phyloP scores from a whole-genome alignment of 2,113 vertebrate species.

The Cyphomyrus discorhynchus region DNA sequence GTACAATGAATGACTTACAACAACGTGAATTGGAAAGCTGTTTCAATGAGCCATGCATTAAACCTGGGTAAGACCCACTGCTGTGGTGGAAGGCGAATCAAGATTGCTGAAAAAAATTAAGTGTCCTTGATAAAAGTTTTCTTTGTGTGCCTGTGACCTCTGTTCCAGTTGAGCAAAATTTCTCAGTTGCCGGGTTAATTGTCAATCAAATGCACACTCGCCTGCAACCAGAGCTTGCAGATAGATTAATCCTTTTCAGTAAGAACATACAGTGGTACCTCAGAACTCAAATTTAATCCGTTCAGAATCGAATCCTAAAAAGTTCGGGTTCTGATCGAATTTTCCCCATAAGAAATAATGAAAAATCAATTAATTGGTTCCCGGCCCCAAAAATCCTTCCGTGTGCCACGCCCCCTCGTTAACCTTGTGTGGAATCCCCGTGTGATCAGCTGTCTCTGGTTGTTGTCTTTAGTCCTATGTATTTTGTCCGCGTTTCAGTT shows the following conservation, averaged over 20 bases:
- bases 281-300: too few species aligned
- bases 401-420: too few species aligned
- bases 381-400: too few species aligned
- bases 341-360: too few species aligned
- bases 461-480: too few species aligned
- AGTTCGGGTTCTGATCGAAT: too few species aligned
- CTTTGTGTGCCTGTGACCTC: background rate
- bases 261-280: background rate
- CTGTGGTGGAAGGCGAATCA: background rate
- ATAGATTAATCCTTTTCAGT: background rate
- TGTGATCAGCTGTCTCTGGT: too few species aligned
- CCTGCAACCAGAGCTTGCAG: background rate
- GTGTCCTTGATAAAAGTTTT: background rate
- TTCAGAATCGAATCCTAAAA: too few species aligned
- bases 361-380: too few species aligned
- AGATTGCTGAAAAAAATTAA: background rate
- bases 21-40: background rate
- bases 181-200: background rate
- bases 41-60: background rate
- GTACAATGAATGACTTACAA: background rate
- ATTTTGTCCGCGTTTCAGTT: too few species aligned
- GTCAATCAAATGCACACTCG: background rate
- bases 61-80: background rate
- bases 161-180: background rate
- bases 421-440: too few species aligned